Evolutionary conservation across 2,797 vertebrate species (phyloP).

Genomic region (Staurois parvus): DNA sequence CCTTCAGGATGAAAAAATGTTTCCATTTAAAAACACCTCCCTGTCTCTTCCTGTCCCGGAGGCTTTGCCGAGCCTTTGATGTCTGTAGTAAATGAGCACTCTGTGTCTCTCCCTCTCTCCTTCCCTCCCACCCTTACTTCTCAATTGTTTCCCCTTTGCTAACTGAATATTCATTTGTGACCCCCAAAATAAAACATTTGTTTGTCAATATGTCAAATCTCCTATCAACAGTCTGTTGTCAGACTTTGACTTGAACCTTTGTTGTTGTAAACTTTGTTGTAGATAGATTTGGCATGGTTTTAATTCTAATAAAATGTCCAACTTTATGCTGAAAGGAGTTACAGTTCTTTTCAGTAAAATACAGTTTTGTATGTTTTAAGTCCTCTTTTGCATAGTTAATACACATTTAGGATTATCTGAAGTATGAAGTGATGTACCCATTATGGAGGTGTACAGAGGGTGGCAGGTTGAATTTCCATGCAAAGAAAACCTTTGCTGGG

Average conservation of each 20-base stretch:
- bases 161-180: background rate
- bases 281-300: too few relatives aligned
- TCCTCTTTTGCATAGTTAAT: background rate
- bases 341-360: too few relatives aligned
- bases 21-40: constrained; percentile 64
- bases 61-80: constrained; percentile 59
- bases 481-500: too few relatives aligned
- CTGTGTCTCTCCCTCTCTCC: constrained; percentile 32
- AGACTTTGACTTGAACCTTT: background rate
- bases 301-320: too few relatives aligned
- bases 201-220: background rate
- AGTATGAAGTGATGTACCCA: too few relatives aligned
- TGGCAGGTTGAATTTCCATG: too few relatives aligned
- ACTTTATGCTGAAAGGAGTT: background rate
- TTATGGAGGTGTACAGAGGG: too few relatives aligned
- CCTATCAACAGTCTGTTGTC: background rate
- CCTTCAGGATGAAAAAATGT: constrained; percentile 63
- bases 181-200: background rate
- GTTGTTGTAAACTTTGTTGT: too few relatives aligned
- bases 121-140: constrained; percentile 32
- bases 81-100: constrained; percentile 59
- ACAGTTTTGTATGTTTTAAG: background rate
- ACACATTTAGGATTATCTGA: too few relatives aligned
- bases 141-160: constrained; percentile 37
- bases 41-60: constrained; percentile 62